phyloP scores from a whole-genome alignment of 1,140 invertebrate genomes.

The Dolichoris vasculosae region DNA sequence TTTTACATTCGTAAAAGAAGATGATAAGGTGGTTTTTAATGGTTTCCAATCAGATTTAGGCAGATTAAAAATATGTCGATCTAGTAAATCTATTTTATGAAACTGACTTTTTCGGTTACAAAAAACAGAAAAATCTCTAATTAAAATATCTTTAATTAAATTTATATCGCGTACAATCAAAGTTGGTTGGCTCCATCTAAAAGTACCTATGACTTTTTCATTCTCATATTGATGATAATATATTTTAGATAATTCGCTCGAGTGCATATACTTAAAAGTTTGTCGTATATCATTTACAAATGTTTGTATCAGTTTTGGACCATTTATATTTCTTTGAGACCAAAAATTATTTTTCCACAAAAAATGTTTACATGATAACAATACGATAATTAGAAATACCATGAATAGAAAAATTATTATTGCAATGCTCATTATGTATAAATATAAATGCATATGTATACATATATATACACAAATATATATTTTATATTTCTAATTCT shows the following conservation, averaged over 20 bases:
- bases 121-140: conserved; percentile 56
- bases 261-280: conserved; percentile 45
- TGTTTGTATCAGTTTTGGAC: conserved; percentile 53
- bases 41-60: background rate
- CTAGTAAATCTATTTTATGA: conserved; percentile 71
- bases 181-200: conserved; percentile 44
- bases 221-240: conserved; percentile 55
- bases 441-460: background rate
- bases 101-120: conserved; percentile 60
- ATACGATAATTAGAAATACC: background rate
- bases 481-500: background rate
- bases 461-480: background rate
- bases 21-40: background rate
- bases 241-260: conserved; percentile 53
- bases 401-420: too few species aligned
- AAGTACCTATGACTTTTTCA: conserved; percentile 58
- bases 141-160: conserved; percentile 58
- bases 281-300: conserved; percentile 53
- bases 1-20: conserved; percentile 17
- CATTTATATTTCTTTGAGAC: conserved; percentile 59
- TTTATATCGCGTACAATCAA: conserved; percentile 55
- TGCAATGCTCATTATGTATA: too few species aligned
- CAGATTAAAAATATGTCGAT: conserved; percentile 67
- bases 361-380: background rate
- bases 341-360: conserved; percentile 53